Conservation (phyloP, 2,888 invertebrate species). For the Poecilobothrus nobilitatus region DNA sequence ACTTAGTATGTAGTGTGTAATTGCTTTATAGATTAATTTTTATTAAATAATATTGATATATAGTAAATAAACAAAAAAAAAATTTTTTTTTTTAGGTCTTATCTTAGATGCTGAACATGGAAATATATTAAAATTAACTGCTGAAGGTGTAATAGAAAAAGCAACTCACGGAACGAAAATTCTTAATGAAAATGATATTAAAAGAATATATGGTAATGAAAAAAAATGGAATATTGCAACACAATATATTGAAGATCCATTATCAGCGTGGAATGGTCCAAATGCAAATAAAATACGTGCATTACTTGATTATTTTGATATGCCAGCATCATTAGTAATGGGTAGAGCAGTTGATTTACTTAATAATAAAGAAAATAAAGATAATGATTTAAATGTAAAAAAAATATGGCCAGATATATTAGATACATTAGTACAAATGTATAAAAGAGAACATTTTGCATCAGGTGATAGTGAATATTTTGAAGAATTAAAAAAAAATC, state of each 20-base stretch:
- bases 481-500: constrained; percentile 49
- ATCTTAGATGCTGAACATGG: constrained; percentile 60
- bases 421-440: constrained; percentile 54
- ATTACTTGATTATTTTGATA: constrained; percentile 66
- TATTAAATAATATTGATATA: too few species aligned
- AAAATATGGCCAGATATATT: constrained; percentile 58
- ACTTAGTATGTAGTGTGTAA: too few species aligned
- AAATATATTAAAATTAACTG: constrained; percentile 54
- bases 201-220: constrained; percentile 49
- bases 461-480: constrained; percentile 55
- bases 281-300: constrained; percentile 52
- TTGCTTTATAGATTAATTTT: too few species aligned
- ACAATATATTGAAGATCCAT: constrained; percentile 48
- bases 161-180: constrained; percentile 59
- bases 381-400: constrained; percentile 40
- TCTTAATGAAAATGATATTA: constrained; percentile 48
- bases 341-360: constrained; percentile 58
- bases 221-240: constrained; percentile 50
- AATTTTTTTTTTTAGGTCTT: constrained; percentile 46
- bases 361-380: constrained; percentile 45
- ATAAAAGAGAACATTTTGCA: constrained; percentile 49
- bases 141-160: constrained; percentile 53
- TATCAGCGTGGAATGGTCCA: constrained; percentile 57
- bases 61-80: too few species aligned
- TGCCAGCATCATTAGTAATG: constrained; percentile 55